Base-by-base conservation (phyloP, 2,113 vertebrate species). In the Oryctolagus cuniculus region DNA sequence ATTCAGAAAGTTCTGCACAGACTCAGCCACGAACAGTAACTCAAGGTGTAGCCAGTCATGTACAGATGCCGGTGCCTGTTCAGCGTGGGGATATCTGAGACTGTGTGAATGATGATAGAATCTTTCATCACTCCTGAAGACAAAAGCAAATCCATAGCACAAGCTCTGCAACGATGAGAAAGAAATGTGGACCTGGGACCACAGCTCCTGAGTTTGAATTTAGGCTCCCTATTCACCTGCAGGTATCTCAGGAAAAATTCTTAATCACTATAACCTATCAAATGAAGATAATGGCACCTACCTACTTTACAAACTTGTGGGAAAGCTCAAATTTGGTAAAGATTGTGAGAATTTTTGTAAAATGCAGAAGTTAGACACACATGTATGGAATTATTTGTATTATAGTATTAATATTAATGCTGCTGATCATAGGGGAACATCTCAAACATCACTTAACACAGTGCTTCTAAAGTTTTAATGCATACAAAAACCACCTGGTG, bases 341-440 rank as follows among this genome's bases (percentile, higher is more conserved):
- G 51, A 74, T 19, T 93, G 19, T 78, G 66, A 82, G 94, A 88
- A 77, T 74, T 24, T 94, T 88, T 44, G 10, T 16, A 91, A 92
- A 67, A 49, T 80, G 25, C 6, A 74, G 69, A 87, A 69, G 38
- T 17, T 17, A 84, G 9, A 11, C 4, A 69, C 36, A 64, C 0
- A 9, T 61, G 19, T 8, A 25, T 53, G 10, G 19, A 97, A 80
- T 55, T 78, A 72, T 44, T 34, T 51, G 0, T 55, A 38, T 77
- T 75, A 19, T 61, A 51, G 36, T 27, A 44, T 3, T 27, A 72
- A n/a, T 36, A 19, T 15, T 49, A 34, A 38, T 83, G 36, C 36
- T 78, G 9, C 91, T 74, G 55, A 87, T 53, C 25, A 51, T 49
- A 34, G 16, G 29, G 15, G 27, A 89, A 31, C 17, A 86, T 77